Base-by-base conservation (phyloP, 2,797 vertebrate species). In the Phalanger gymnotis region DNA sequence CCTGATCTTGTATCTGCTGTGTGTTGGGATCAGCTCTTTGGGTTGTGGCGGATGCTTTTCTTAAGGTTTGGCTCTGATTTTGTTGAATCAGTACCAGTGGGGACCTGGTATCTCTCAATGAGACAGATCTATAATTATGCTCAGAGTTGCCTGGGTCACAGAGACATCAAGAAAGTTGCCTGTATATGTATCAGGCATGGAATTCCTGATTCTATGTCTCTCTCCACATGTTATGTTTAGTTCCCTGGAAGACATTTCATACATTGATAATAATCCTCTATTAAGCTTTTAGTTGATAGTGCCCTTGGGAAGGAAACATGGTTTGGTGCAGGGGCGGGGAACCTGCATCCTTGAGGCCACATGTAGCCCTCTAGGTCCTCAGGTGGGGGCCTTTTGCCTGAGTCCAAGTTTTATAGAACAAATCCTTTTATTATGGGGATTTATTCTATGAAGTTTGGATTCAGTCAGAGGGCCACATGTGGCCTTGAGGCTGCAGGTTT, bases 261-360 rank as follows among this genome's bases (percentile, higher is more conserved):
- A 12, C 34, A 11, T 40, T 52, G 93, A 54, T 40, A 31, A 52
- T 47, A 92, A 53, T n/a, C 14, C 56, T 1, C 0, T 7, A 10
- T 0, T 1, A 19, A 93, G 57, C 56, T 5, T 0, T 11, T 13
- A 30, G 0, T 53, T 0, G 11, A 47, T 6, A 54, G 53, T 25
- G 56, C 22, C 25, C n/a, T 0, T 9, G 30, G 90, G n/a, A 27
- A 40, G 81, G 91, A 61, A 0, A 25, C 7, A 31, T 31, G 25
- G 22, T 58, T 91, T 22, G 13, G 28, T 58, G 56, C n/a, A n/a
- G n/a, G n/a, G n/a, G n/a, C n/a, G n/a, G n/a, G n/a, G n/a, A n/a
- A n/a, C n/a, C n/a, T n/a, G n/a, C n/a, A n/a, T n/a, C n/a, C n/a
- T n/a, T n/a, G n/a, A n/a, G n/a, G n/a, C n/a, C n/a, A n/a, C n/a